A percentile compares a stretch with the other conserved stretches of the same genome.
Evolutionary conservation across 2,888 invertebrate species (phyloP).

Genomic region (Archips xylosteana): DNA sequence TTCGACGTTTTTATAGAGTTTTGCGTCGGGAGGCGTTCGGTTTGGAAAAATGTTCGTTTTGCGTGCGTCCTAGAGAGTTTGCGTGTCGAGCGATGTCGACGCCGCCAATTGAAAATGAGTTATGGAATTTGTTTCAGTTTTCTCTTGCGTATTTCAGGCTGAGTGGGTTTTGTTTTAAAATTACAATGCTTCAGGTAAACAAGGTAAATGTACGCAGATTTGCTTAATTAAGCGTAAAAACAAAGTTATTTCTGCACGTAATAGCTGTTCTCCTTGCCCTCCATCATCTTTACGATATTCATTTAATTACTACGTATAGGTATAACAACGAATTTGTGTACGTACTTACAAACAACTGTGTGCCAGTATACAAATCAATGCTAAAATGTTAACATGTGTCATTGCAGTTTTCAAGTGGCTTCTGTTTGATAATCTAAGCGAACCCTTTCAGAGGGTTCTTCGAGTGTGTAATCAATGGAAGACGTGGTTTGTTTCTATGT

Average conservation of each 20-base stretch:
- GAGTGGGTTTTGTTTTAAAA: constrained; percentile 61
- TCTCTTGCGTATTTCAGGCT: constrained; percentile 62
- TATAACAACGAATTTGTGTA: background rate
- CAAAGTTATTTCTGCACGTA: constrained; percentile 18
- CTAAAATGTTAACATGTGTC: constrained; percentile 81
- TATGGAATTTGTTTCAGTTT: constrained; percentile 73
- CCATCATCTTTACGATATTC: background rate
- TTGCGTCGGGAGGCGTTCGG: constrained; percentile 82
- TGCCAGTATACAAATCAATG: constrained; percentile 46
- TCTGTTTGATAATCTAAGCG: constrained; percentile 76
- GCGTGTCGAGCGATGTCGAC: constrained; percentile 80
- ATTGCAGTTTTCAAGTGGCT: constrained; percentile 81
- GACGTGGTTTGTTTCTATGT: constrained; percentile 66
- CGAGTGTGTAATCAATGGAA: constrained; percentile 68
- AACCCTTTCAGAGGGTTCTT: constrained; percentile 71
- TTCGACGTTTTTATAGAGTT: constrained; percentile 85
- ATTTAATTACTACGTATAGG: background rate
- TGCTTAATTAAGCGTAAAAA: constrained; percentile 22
- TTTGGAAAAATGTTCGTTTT: constrained; percentile 85
- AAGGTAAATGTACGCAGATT: constrained; percentile 32
- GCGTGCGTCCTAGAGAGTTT: constrained; percentile 81
- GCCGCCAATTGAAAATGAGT: constrained; percentile 78
- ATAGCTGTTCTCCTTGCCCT: background rate
- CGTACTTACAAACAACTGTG: constrained; percentile 5
- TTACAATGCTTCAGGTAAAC: constrained; percentile 47